phyloP scores from a whole-genome alignment of 2,888 invertebrate genomes.

The Hermaeophaga mercurialis region DNA sequence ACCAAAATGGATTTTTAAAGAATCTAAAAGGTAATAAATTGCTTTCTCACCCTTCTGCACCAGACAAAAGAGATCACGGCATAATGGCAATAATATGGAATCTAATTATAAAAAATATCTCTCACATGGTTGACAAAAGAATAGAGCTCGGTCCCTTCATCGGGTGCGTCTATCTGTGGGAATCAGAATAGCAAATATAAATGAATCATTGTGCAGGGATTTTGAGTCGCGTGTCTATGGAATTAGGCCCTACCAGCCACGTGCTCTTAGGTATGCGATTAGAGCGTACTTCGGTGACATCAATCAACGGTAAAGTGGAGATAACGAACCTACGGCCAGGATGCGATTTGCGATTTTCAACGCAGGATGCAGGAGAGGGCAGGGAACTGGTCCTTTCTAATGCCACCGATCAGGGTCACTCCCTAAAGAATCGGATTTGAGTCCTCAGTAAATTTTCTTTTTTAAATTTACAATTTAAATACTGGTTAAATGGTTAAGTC shows the following conservation, averaged over 20 bases:
- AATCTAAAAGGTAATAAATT: slow-evolving; percentile 39
- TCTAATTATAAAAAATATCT: slow-evolving; percentile 56
- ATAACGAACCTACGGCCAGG: slow-evolving; percentile 48
- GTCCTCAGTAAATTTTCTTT: too few species aligned
- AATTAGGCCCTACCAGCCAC: slow-evolving; percentile 51
- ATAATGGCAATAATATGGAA: slow-evolving; percentile 41
- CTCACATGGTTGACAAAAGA: slow-evolving; percentile 43
- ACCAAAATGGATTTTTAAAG: slow-evolving; percentile 37
- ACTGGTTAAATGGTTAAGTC: too few species aligned
- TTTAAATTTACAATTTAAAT: too few species aligned
- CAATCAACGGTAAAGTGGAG: slow-evolving; percentile 54
- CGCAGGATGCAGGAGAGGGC: neutral
- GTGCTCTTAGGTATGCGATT: slow-evolving; percentile 55
- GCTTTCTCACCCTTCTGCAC: slow-evolving; percentile 35
- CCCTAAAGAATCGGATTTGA: too few species aligned
- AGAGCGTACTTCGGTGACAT: slow-evolving; percentile 52
- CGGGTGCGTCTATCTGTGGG: slow-evolving; percentile 49
- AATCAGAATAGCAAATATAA: slow-evolving; percentile 52
- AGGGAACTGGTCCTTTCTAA: neutral
- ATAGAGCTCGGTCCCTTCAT: slow-evolving; percentile 14
- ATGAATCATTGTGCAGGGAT: slow-evolving; percentile 56
- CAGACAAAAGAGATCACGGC: slow-evolving; percentile 14
- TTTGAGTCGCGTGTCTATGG: slow-evolving; percentile 51
- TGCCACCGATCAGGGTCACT: slow-evolving; percentile 9
- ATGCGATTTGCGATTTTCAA: slow-evolving; percentile 39